Evolutionary conservation across 2,113 vertebrate species (phyloP), one percentile per base, ranked within the genome.

Genomic region (Pedionomus torquatus): DNA sequence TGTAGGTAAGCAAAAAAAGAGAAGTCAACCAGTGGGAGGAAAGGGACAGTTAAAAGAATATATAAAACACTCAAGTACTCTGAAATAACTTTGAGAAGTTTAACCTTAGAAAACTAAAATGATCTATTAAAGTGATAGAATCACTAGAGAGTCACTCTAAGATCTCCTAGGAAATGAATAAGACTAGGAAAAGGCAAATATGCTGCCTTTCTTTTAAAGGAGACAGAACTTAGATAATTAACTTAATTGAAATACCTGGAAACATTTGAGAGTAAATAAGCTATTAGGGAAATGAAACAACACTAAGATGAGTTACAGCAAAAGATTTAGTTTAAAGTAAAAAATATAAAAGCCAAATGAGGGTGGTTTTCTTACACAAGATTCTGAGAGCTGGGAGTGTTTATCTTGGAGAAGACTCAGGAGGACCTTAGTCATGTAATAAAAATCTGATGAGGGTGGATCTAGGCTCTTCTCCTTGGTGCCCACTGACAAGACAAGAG

Each of bases 201-300:
- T 11, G 10, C 7, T 52, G 20, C 26, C 51, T 80, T 86, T 72
- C 26, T 90, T 83, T 76, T 72, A 77, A 86, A 77, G 9, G 12
- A 80, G 16, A 52, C 4, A 57, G 54, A 80, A 81, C 5, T 39
- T 48, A 43, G 48, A 16, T 83, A 77, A 90, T 72, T 89, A 90
- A 49, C 18, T 85, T 76, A 77, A 77, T 69, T 83, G 10, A 17
- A 79, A 86, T 95, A 90, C 55, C 39, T 94, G 58, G 41, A 76
- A 83, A 92, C 39, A 71, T 78, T 75, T 16, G 7, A 71, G 20
- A 55, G 7, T 43, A 83, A 85, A 85, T 60, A 65, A 76, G 35
- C 58, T 76, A 60, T 64, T 86, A 90, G 30, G 48, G n/a, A 92
- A 96, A 95, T 72, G 17, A 90, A 96, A 72, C n/a, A 58, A 35